Conservation (phyloP, 2,797 vertebrate species). For the Pygocentrus nattereri region DNA sequence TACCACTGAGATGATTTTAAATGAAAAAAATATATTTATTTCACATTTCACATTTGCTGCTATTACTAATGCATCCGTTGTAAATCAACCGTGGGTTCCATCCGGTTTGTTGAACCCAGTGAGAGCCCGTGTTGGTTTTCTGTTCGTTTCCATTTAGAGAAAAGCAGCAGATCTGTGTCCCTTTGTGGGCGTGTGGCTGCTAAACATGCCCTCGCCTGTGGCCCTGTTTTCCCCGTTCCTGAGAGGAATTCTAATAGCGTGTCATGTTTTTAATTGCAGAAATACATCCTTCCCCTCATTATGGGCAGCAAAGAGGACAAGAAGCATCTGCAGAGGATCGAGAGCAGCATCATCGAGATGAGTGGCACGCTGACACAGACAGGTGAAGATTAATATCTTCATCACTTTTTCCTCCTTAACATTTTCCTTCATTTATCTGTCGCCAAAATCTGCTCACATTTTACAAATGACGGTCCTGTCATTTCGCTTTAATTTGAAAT, state of each 20-base stretch:
- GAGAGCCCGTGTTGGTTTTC: neutral
- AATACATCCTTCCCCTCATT: slow-evolving; percentile 97
- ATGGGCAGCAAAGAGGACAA: slow-evolving; percentile 95
- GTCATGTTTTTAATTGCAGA: slow-evolving; percentile 89
- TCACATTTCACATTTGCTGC: neutral
- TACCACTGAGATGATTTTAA: neutral
- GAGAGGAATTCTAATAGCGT: slow-evolving; percentile 77
- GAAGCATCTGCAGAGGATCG: slow-evolving; percentile 98
- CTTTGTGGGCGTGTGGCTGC: slow-evolving; percentile 24
- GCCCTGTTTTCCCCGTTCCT: slow-evolving; percentile 55
- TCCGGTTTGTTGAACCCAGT: neutral
- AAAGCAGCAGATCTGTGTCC: slow-evolving; percentile 29
- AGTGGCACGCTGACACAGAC: slow-evolving; percentile 99
- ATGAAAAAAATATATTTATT: neutral
- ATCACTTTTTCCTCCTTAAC: slow-evolving; percentile 92
- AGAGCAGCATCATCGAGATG: slow-evolving; percentile 94
- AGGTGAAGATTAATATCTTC: slow-evolving; percentile 99
- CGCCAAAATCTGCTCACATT: slow-evolving; percentile 98
- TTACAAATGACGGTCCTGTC: slow-evolving; percentile 99
- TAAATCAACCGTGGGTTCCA: neutral
- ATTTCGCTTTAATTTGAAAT: slow-evolving; percentile 99
- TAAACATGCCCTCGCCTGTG: slow-evolving; percentile 12
- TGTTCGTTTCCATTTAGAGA: neutral
- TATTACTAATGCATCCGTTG: neutral
- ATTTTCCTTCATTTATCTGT: slow-evolving; percentile 99